Evolutionary conservation across 2,888 invertebrate species (phyloP).

Genomic region (Habrosyne pyritoides): DNA sequence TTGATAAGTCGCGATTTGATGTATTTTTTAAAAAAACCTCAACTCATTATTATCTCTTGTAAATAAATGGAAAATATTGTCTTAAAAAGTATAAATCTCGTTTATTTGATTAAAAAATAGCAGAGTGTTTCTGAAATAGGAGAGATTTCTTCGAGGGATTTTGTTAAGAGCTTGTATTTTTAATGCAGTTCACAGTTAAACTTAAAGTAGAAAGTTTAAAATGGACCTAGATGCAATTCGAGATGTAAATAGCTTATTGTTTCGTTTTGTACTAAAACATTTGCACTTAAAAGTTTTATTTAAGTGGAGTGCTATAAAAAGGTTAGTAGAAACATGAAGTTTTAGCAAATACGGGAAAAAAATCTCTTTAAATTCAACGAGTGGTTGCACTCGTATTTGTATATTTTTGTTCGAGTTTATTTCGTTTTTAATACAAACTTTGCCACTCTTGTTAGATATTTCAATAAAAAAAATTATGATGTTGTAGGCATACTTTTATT

Average conservation of each 20-base stretch:
- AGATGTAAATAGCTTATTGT: slow-evolving; percentile 42
- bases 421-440: no score
- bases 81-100: no score
- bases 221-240: slow-evolving; percentile 27
- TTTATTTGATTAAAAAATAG: slow-evolving; percentile 21
- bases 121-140: slow-evolving; percentile 23
- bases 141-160: slow-evolving; percentile 12
- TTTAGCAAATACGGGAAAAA: background rate
- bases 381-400: background rate
- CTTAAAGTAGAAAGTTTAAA: slow-evolving; percentile 37
- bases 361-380: background rate
- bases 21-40: no score
- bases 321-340: slow-evolving; percentile 5
- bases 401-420: background rate
- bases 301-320: slow-evolving; percentile 7
- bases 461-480: no score
- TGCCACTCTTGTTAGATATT: no score
- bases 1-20: no score
- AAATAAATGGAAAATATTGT: background rate
- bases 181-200: slow-evolving; percentile 35
- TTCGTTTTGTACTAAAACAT: slow-evolving; percentile 25
- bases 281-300: slow-evolving; percentile 11
- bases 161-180: slow-evolving; percentile 37
- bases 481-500: no score
- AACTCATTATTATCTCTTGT: no score